A percentile compares a stretch with the other conserved stretches of the same genome.
Evolutionary conservation across 2,797 vertebrate species (phyloP).

Genomic region (Artibeus lituratus): DNA sequence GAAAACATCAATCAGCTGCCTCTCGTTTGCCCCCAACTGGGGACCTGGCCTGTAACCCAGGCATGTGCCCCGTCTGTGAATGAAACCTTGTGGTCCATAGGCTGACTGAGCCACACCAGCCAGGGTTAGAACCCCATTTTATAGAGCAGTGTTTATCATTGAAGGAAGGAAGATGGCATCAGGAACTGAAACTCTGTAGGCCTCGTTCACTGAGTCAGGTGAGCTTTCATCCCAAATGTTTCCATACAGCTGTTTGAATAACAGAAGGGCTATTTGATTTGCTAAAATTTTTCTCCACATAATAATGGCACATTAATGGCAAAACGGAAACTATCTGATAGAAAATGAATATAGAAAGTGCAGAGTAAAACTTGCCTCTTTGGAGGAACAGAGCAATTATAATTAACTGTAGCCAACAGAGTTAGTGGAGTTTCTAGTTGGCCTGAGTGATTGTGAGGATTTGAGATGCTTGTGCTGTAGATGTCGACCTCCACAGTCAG

Average conservation of each 20-base stretch:
- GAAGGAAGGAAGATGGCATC: background rate
- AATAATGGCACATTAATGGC: background rate
- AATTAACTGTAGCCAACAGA: constrained; percentile 8
- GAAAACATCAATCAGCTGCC: no score
- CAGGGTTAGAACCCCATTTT: background rate
- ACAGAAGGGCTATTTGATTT: background rate
- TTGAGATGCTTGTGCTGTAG: constrained; percentile 47
- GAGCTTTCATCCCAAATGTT: background rate
- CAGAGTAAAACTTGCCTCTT: constrained; percentile 42
- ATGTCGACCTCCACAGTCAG: background rate
- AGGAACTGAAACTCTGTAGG: background rate
- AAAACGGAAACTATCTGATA: constrained; percentile 6
- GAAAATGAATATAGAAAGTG: constrained; percentile 38
- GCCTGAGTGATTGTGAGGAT: constrained; percentile 22
- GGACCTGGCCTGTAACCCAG: no score
- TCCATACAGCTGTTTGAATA: constrained; percentile 11
- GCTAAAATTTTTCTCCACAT: background rate
- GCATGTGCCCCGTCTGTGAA: no score
- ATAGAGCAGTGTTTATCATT: background rate
- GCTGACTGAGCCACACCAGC: no score
- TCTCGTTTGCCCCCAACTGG: no score
- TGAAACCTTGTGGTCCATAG: no score
- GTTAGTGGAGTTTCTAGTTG: background rate
- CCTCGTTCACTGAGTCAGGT: background rate
- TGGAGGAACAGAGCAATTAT: constrained; percentile 41